Base-by-base conservation (phyloP, 2,888 invertebrate genomes). In the Dicyrtomina minuta region DNA sequence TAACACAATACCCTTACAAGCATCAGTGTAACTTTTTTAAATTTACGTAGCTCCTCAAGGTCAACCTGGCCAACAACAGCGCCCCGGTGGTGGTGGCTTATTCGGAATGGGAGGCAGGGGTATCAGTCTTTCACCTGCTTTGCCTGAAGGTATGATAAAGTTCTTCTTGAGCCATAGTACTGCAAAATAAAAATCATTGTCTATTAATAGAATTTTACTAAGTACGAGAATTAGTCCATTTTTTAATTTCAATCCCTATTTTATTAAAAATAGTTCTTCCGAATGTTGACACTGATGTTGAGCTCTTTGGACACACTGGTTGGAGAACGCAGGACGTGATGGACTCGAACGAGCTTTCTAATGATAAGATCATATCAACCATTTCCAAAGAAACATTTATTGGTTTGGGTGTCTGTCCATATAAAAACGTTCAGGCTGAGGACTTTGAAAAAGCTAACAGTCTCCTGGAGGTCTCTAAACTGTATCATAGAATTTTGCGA, bases 231-330 rank as follows among this genome's bases (percentile, higher is more conserved):
- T 17, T 49, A 49, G 20, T 49, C 15, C 20, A 5, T 49, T 49
- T 12, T 10, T 17, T 15, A 49, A 6, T 22, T 55, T 51, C 51
- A n/a, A 51, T 56, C 10, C 26, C 6, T 22, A 20, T 55, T 55
- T 43, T 13, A 10, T 22, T 24, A 26, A 55, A 55, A 8, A 22
- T n/a, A n/a, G n/a, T n/a, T 22, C 10, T 10, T 15, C 44, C 41
- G 6, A 26, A 59, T 10, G 59, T 61, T 6, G n/a, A 41, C 17
- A 61, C 61, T 6, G 61, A 61, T 44, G 61, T 61, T 6, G 61
- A 61, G 12, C 8, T 61, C 3, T 61, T 61, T n/a, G 44, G 61
- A 4, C 17, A 44, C 5, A n/a, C 44, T 41, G 61, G 61, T 6
- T 61, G 61, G 61, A 44, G 44, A 44, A 17, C 24, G 4, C 44